Percentiles rank a stretch among this genome's conserved stretches.
phyloP scores from a whole-genome alignment of 2,888 invertebrate species.

The Cremastinae sp. region DNA sequence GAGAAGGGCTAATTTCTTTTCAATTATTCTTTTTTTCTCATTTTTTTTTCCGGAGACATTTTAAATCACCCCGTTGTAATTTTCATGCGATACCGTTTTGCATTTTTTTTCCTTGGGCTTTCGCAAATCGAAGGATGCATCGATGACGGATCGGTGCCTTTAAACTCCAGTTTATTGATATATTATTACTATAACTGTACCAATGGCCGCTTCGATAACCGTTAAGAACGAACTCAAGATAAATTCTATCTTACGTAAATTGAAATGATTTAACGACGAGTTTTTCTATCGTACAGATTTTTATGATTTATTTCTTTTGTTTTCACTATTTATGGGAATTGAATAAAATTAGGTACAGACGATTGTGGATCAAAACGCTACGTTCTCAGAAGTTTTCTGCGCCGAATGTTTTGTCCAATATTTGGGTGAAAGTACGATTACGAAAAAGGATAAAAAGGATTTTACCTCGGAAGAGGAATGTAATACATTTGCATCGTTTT shows the following conservation, averaged over 20 bases:
- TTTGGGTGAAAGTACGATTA: background rate
- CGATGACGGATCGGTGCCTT: constrained; percentile 19
- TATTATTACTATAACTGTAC: constrained; percentile 28
- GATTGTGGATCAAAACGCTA: background rate
- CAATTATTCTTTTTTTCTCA: no score
- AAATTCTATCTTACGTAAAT: constrained; percentile 43
- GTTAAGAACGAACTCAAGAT: constrained; percentile 32
- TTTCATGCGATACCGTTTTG: background rate
- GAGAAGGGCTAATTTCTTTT: no score
- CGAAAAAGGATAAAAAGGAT: background rate
- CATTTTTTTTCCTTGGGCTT: constrained; percentile 18
- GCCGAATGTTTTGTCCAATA: background rate
- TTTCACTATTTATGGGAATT: background rate
- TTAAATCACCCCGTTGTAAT: no score
- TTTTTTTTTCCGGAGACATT: no score
- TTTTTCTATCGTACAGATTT: background rate
- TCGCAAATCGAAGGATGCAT: constrained; percentile 23
- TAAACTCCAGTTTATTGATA: constrained; percentile 11
- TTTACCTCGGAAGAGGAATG: background rate
- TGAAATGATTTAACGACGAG: background rate
- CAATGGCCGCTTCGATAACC: constrained; percentile 32
- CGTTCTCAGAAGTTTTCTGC: background rate
- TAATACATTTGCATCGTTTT: constrained; percentile 23
- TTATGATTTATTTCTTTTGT: background rate
- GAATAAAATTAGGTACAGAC: background rate